These are phyloP conservation scores for Petromus typicus DNA, from an alignment of 2,113 vertebrate species.

Conservation along the genomic window DNA sequence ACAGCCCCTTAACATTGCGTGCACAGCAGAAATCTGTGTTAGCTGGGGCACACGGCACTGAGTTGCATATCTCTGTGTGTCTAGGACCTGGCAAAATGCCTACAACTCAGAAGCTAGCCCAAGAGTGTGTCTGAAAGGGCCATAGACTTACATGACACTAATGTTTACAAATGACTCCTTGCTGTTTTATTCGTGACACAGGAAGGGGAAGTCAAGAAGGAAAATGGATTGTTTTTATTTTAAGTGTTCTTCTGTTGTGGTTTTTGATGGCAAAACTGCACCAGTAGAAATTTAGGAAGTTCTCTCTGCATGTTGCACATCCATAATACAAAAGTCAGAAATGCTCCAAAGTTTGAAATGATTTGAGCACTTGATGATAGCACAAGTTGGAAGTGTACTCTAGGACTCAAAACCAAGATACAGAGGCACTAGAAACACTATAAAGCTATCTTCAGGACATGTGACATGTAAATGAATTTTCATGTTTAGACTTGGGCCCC, in stretches of 20 bases:
- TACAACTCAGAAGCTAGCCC: background rate
- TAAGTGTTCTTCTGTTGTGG: background rate
- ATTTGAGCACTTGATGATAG: background rate
- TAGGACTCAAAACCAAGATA: background rate
- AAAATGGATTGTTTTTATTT: constrained; percentile 1
- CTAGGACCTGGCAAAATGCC: background rate
- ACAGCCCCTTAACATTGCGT: background rate
- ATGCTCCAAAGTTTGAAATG: background rate
- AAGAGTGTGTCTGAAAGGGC: background rate
- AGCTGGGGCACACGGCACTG: background rate
- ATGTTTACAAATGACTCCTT: background rate
- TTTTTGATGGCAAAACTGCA: background rate
- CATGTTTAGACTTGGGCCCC: background rate
- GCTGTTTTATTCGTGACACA: background rate
- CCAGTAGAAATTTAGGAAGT: background rate
- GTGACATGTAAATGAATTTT: background rate
- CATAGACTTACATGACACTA: background rate
- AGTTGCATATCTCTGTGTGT: background rate
- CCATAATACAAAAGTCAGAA: background rate
- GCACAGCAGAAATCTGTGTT: background rate
- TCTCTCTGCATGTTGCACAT: background rate
- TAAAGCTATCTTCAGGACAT: too few species aligned
- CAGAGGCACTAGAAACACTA: background rate
- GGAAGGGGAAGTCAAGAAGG: background rate
- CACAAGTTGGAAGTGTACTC: background rate